Evolutionary conservation across 2,113 vertebrate genomes (phyloP), one percentile per base, ranked within the genome.

Genomic region (Pelvicachromis taeniatus): DNA sequence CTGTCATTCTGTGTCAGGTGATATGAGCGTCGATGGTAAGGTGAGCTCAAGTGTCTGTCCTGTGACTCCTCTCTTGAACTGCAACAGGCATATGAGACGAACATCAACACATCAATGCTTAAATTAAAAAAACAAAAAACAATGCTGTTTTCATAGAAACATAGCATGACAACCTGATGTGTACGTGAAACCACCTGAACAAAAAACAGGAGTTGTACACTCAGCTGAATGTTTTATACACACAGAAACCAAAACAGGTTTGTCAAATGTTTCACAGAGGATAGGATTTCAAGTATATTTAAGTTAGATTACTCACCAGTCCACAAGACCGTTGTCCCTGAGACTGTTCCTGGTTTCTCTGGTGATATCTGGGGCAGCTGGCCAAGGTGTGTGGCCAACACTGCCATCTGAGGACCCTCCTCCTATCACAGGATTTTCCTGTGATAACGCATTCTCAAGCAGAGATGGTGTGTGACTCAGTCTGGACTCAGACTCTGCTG

Each of bases 281-380:
- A 73, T 48, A 23, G 10, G 19, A 31, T 33, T 45, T 48, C 2
- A 48, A 17, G 23, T 55, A 55, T 23, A 7, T 26, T 23, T 16
- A 19, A 19, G 54, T 38, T 12, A 3, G 12, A 14, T 31, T 29
- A 68, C 92, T 93, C 65, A 96, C 96, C 95, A 95, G 61, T 96
- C 96, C 80, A 84, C 94, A 38, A 96, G 92, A 4, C 95, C 95
- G 1, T 95, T 96, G 89, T 96, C 96, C 68, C 96, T 89, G 70
- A 96, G 93, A 83, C 96, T 98, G 94, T 97, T 98, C 87, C 98
- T 96, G 29, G 99, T 99, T 85, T 99, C 98, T 19, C 98, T 97
- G 78, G 99, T 99, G 86, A 99, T 99, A 90, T 99, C 99, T 6
- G 99, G 99, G 26, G 98, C 99, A 0, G 98, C 97, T 0, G 99